Evolutionary conservation across 2,888 invertebrate genomes (phyloP), one percentile per base, ranked within the genome.

Genomic region (Germaria angustata): DNA sequence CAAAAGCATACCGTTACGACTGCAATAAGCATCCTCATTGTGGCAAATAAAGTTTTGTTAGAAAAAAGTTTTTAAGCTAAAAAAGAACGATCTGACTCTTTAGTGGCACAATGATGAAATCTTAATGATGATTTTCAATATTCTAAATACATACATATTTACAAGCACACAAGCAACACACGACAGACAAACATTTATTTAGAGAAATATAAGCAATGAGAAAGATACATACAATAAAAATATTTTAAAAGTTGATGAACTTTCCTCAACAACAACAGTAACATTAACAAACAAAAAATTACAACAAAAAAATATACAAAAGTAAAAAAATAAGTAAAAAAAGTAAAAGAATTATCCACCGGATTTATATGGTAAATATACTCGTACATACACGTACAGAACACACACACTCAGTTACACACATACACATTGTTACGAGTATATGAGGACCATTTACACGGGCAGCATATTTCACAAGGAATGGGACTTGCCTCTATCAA

Each of bases 181-280:
- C 57, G 55, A 49, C 55, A 46, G 9, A 46, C 46, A 32, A 36
- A 39, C 41, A 44, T 65, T 55, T 39, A 72, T 63, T 41, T 53
- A 63, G 41, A 20, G 63, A 44, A 39, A 63, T 20, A 63, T 22
- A 65, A 41, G 61, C 51, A 57, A 72, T 72, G 72, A 77, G 71
- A 81, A 81, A 77, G 81, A 77, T 77, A 72, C 77, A 81, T 65
- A 80, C 72, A 77, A 81, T 73, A 81, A 77, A 81, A 53, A 81
- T 81, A 68, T 77, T 77, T 81, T 72, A 77, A 81, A 81, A 81
- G 81, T 81, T 81, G 77, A 81, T 81, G 81, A 81, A 81, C 81
- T 81, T 77, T 81, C 55, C 72, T 69, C 65, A 73, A 44, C 57
- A 55, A 28, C 44, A 61, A 55, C 63, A 34, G 46, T 34, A 66